These are phyloP conservation scores for Mimachlamys varia DNA, from an alignment of 2,888 invertebrate genomes.

Conservation along the genomic window DNA sequence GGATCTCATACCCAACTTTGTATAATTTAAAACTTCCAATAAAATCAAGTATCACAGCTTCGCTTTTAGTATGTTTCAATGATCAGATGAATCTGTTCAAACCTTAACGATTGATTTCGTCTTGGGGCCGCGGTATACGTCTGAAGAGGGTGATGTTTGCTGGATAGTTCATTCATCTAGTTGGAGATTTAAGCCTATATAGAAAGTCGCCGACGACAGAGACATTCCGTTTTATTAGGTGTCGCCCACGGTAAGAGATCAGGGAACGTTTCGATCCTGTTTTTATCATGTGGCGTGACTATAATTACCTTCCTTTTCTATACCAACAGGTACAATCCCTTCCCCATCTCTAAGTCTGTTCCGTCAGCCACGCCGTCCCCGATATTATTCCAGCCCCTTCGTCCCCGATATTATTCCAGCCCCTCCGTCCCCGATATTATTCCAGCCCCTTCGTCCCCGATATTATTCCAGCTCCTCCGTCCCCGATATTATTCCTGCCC, in stretches of 20 bases:
- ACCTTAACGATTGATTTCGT: neutral
- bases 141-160: neutral
- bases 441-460: too few species aligned
- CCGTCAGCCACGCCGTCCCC: too few species aligned
- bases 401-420: too few species aligned
- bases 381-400: too few species aligned
- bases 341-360: too few species aligned
- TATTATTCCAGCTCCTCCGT: too few species aligned
- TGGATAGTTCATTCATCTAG: neutral
- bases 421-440: too few species aligned
- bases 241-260: neutral
- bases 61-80: neutral
- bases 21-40: conserved; percentile 21
- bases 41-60: neutral
- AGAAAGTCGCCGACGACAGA: neutral
- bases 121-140: neutral
- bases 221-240: neutral
- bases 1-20: neutral
- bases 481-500: too few species aligned
- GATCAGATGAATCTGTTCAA: neutral
- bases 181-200: neutral
- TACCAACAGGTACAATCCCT: too few species aligned
- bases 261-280: neutral
- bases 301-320: too few species aligned
- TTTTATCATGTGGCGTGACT: neutral